A percentile compares a stretch with the other conserved stretches of the same genome.
These are phyloP conservation scores for Sciurus carolinensis DNA, from an alignment of 2,797 vertebrate species.

Conservation along the genomic window DNA sequence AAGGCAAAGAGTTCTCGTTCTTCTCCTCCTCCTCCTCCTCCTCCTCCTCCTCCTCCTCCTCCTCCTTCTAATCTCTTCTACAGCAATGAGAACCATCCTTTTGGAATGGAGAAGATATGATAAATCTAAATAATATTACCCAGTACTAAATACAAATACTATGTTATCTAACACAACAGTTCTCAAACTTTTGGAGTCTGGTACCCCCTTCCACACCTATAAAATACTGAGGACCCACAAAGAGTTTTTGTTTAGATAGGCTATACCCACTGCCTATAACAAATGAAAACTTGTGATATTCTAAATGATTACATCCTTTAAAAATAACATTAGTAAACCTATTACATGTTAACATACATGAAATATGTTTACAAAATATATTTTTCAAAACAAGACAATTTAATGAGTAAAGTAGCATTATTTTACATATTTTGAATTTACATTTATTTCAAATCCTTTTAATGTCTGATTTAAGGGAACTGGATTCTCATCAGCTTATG, in stretches of 20 bases:
- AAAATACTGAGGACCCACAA: neutral
- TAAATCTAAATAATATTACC: neutral
- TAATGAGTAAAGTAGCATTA: neutral
- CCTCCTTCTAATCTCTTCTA: neutral
- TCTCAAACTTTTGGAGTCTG: neutral
- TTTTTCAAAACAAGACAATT: neutral
- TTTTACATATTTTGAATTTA: neutral
- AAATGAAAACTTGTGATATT: constrained; percentile 39
- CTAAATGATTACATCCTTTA: neutral
- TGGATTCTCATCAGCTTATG: neutral
- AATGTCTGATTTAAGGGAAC: neutral
- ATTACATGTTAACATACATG: neutral
- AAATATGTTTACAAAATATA: neutral
- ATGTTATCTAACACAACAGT: neutral
- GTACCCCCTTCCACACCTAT: neutral
- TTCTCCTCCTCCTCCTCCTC: neutral
- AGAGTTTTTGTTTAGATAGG: neutral
- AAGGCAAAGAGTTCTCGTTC: neutral
- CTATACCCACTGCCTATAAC: neutral
- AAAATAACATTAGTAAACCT: neutral
- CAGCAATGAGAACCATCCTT: neutral
- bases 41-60: too few relatives aligned
- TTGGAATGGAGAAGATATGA: neutral
- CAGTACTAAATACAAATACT: neutral
- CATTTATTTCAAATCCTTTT: neutral